Percentiles rank a stretch among this genome's conserved stretches.
phyloP scores from a whole-genome alignment of 1,140 invertebrate species.

The Heliconius melpomene region DNA sequence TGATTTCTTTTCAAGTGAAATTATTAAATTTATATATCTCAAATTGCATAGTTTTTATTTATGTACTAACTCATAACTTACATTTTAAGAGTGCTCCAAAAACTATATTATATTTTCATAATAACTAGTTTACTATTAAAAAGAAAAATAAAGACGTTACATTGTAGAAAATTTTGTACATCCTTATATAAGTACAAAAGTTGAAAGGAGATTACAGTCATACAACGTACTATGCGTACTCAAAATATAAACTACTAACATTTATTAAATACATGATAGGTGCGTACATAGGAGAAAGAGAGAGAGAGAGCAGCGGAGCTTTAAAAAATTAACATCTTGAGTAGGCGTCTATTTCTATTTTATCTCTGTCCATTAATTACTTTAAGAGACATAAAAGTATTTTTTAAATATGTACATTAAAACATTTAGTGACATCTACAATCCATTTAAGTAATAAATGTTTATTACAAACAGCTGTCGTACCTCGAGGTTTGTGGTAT shows the following conservation, averaged over 20 bases:
- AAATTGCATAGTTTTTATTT: too few relatives aligned
- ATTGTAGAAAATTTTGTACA: not conserved
- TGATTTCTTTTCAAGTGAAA: too few relatives aligned
- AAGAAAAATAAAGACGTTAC: too few relatives aligned
- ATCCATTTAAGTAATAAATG: not conserved
- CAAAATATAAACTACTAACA: conserved; percentile 16
- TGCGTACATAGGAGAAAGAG: not conserved
- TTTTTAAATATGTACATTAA: not conserved
- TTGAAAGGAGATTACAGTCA: conserved; percentile 22
- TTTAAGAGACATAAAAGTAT: not conserved
- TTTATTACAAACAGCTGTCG: conserved; percentile 11
- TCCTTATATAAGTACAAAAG: conserved; percentile 4
- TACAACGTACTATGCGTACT: conserved; percentile 15
- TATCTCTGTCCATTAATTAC: not conserved
- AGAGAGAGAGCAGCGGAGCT: not conserved
- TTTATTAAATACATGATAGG: conserved; percentile 22
- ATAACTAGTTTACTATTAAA: too few relatives aligned
- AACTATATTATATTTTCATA: too few relatives aligned
- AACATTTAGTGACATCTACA: not conserved
- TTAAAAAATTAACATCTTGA: not conserved
- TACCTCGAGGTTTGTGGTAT: not conserved
- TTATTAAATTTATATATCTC: too few relatives aligned
- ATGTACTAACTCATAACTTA: too few relatives aligned
- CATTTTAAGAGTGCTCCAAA: too few relatives aligned
- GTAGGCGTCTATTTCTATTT: not conserved